Base-by-base conservation (phyloP, 2,888 invertebrate species). In the Eupeodes luniger region DNA sequence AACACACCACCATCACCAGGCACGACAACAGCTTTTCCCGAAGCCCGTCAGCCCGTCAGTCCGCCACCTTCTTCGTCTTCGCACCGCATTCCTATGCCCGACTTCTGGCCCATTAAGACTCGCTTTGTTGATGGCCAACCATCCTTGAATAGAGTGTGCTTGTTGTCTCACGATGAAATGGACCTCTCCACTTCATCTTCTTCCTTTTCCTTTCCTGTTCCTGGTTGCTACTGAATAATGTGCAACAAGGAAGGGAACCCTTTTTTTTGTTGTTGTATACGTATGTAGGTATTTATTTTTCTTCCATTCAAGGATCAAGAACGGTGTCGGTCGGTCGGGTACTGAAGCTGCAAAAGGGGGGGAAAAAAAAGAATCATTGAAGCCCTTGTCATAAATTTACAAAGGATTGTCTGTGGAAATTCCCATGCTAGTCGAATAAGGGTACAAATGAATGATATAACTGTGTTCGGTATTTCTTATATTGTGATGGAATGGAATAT, bases 91-190 rank as follows among this genome's bases (percentile, higher is more conserved):
- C 16, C 19, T 6, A 47, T 4, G 19, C 40, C 70, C 40, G 40
- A 70, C 55, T 70, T 59, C 66, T 72, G 67, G 78, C 69, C 85
- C 88, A 88, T 88, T 88, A 88, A 77, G 85, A 81, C 36, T 88
- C 75, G 85, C 88, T 88, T 88, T 88, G 88, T 88, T 85, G 88
- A 81, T 81, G 81, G 81, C 78, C 85, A 88, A 81, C 88, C 88
- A 85, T 75, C 85, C 88, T 78, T 77, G 88, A 81, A 81, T 67
- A 59, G 76, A 81, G 81, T 75, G 88, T 88, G 74, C 69, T 88
- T 81, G 81, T 88, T 81, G 81, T 88, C 85, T 85, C 85, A 78
- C 85, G 88, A 72, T 57, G 59, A n/a, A 34, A 75, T 85, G 88
- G 85, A 81, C 83, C 80, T 66, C 80, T 66, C 16, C 51, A 40